Evolutionary conservation across 2,888 invertebrate species (phyloP), one percentile per base, ranked within the genome.

Genomic region (Branchinecta sandiegonensis): DNA sequence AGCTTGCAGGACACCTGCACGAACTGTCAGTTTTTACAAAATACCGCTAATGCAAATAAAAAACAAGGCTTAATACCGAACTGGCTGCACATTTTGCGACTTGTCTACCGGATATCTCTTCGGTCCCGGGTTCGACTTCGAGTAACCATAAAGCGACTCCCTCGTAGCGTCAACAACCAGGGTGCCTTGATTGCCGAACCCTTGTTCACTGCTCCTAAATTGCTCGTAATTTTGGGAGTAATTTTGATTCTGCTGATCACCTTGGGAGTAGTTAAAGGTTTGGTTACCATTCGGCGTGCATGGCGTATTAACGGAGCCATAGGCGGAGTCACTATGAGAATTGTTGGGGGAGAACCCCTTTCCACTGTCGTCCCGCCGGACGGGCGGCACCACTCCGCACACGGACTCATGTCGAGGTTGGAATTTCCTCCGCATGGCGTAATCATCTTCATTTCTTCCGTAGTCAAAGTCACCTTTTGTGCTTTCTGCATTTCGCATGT

Each of bases 401-500:
- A 67, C 67, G 48, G 67, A 67, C n/a, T 67, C 67, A 8, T 67
- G 63, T 23, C 63, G n/a, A 17, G n/a, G 63, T 17, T n/a, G 63
- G 8, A 56, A 56, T 23, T 56, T n/a, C 8, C 12, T n/a, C 23
- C 63, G n/a, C 37, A 37, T 37, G n/a, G 14, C 63, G 63, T 56
- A 56, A 9, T 56, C 63, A 56, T 56, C 23, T 56, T 56, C 11
- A 56, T 56, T 56, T 56, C 12, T n/a, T n/a, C 23, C 23, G 23
- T 56, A 56, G 63, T n/a, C 23, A 23, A 17, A 56, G 14, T 56
- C 63, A 2, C 8, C 11, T 10, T 23, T 11, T n/a, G 63, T 56
- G 63, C 63, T 17, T 10, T 56, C 63, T 8, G 10, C 9, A 56
- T 56, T 56, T 23, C 63, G n/a, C 23, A 56, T 56, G 23, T 56